Conservation (phyloP, 2,888 invertebrate species). For the Netelia melanura region DNA sequence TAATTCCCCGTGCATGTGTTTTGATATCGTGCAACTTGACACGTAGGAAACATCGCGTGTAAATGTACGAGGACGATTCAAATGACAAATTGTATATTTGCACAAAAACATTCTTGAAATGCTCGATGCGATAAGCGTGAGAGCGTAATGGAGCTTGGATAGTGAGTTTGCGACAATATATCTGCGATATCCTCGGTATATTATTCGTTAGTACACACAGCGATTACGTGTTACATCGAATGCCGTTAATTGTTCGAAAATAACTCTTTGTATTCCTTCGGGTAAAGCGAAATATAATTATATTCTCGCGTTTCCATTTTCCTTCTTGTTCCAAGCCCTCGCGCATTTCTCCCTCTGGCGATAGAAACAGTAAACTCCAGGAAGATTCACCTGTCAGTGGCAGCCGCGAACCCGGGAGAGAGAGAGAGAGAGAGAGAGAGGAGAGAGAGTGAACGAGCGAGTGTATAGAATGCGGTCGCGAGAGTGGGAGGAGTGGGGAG, state of each 20-base stretch:
- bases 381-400: constrained; percentile 71
- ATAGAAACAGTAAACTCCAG: constrained; percentile 60
- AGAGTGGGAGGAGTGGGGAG: constrained; percentile 6
- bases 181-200: not conserved
- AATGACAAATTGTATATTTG: no score
- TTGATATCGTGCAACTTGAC: no score
- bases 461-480: constrained; percentile 28
- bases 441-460: constrained; percentile 45
- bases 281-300: constrained; percentile 58
- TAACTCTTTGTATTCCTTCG: constrained; percentile 34
- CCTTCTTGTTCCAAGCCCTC: constrained; percentile 18
- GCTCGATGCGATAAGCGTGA: no score
- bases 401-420: constrained; percentile 62
- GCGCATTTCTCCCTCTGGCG: not conserved
- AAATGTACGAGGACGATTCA: no score
- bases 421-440: not conserved
- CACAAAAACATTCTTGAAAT: no score
- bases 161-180: no score
- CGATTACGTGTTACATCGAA: not conserved
- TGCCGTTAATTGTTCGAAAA: constrained; percentile 49
- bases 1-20: no score
- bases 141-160: no score
- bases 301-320: constrained; percentile 50
- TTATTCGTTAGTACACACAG: not conserved
- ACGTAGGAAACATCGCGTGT: no score